Percentiles rank a stretch among this genome's conserved stretches.
Evolutionary conservation across 2,797 vertebrate genomes (phyloP).

Genomic region (Scolopax bukidnonensis): DNA sequence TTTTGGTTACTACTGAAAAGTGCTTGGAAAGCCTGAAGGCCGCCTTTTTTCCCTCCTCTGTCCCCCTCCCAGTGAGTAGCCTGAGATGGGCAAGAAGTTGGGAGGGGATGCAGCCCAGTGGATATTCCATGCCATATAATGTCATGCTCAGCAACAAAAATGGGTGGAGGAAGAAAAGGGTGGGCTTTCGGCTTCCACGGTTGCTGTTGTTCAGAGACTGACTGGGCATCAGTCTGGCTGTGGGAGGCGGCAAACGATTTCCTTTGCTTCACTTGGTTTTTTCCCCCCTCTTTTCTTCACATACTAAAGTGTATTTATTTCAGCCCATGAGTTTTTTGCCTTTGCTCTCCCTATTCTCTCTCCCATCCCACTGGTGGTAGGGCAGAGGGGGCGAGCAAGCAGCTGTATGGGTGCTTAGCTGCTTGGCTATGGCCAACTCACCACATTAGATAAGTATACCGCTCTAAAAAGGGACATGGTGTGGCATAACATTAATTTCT

Average conservation of each 20-base stretch:
- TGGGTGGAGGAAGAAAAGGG: background rate
- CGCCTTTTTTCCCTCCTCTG: background rate
- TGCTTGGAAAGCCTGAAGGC: background rate
- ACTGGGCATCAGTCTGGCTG: background rate
- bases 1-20: background rate
- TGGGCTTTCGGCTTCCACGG: background rate
- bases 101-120: background rate
- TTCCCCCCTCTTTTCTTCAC: background rate
- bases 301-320: background rate
- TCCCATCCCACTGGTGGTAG: too few species aligned
- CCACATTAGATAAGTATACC: background rate
- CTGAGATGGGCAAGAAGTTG: background rate
- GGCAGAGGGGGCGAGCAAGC: background rate
- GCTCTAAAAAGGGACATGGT: background rate
- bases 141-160: background rate
- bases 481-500: background rate
- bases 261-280: background rate
- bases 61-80: rapidly evolving
- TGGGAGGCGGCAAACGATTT: background rate
- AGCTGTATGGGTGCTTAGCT: background rate
- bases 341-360: background rate
- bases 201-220: background rate
- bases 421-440: background rate
- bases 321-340: background rate
- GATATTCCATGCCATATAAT: background rate